Evolutionary conservation across 2,113 vertebrate genomes (phyloP).

Genomic region (Acrocephalus kingi): DNA sequence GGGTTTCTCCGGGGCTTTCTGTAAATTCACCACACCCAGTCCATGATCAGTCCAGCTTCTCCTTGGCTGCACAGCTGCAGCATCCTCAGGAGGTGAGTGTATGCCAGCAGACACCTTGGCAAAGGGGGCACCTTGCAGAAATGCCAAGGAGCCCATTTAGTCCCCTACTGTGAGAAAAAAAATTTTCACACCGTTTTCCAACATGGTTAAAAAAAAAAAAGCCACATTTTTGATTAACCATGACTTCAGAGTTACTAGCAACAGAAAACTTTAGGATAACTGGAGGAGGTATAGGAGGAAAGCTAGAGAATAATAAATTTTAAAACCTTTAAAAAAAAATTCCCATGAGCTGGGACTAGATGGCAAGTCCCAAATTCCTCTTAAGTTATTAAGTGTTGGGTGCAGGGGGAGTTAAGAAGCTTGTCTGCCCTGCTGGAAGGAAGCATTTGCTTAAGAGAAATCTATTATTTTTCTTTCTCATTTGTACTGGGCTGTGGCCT

Average conservation of each 20-base stretch:
- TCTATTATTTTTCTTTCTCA: not conserved
- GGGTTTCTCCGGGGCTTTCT: not conserved
- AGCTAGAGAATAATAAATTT: not conserved
- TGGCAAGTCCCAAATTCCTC: not conserved
- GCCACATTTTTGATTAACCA: not conserved
- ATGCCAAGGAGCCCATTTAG: not conserved
- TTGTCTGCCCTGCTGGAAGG: not conserved
- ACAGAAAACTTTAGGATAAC: not conserved
- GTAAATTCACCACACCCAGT: not conserved
- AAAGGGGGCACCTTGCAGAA: not conserved
- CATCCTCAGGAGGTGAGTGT: not conserved
- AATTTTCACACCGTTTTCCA: not conserved
- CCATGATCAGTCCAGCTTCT: not conserved
- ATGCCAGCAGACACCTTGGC: accelerated
- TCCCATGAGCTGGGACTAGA: not conserved
- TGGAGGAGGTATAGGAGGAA: not conserved
- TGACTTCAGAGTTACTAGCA: not conserved
- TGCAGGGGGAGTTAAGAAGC: not conserved
- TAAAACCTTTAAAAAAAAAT: not conserved
- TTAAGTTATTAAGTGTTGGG: not conserved
- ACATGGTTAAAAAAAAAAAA: not conserved
- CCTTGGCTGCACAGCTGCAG: not conserved
- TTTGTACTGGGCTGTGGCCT: not conserved
- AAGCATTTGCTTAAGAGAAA: not conserved
- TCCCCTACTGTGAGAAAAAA: not conserved